Conservation (phyloP, 2,888 invertebrate species). For the Salpingus planirostris region DNA sequence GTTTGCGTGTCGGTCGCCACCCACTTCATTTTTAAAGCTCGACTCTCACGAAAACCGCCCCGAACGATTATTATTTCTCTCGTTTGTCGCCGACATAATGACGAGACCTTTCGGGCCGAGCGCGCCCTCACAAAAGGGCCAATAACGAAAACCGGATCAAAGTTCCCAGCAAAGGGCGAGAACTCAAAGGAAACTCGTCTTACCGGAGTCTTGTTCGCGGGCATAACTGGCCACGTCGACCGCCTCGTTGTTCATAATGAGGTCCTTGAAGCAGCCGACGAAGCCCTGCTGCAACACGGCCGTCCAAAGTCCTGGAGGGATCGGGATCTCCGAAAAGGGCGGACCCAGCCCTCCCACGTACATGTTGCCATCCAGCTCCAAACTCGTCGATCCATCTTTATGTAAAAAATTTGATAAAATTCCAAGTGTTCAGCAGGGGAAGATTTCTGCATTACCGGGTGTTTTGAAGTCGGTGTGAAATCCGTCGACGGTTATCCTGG, state of each 20-base stretch:
- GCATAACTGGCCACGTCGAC: constrained; percentile 85
- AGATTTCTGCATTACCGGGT: constrained; percentile 67
- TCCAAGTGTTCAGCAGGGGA: no score
- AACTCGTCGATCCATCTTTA: constrained; percentile 73
- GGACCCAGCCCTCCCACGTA: constrained; percentile 84
- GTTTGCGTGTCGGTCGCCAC: no score
- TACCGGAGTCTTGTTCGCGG: constrained; percentile 81
- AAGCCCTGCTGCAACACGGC: constrained; percentile 83
- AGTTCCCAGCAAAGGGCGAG: background rate
- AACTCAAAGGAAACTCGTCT: constrained; percentile 22
- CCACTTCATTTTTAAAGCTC: no score
- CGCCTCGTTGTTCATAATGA: constrained; percentile 78
- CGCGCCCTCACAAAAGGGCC: no score
- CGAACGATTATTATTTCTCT: no score
- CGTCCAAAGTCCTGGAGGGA: constrained; percentile 85
- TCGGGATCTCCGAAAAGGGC: constrained; percentile 63
- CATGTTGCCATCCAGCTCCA: constrained; percentile 81
- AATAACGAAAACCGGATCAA: constrained; percentile 6
- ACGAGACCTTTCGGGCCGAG: no score
- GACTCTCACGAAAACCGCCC: no score
- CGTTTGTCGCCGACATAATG: no score
- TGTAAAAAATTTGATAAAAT: no score
- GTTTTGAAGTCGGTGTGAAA: constrained; percentile 82
- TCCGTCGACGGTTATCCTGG: constrained; percentile 82
- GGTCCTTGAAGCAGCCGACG: constrained; percentile 87